Percentiles rank a stretch among this genome's conserved stretches.
Conservation (phyloP, 2,888 invertebrate species). For the Cantharis rustica region DNA sequence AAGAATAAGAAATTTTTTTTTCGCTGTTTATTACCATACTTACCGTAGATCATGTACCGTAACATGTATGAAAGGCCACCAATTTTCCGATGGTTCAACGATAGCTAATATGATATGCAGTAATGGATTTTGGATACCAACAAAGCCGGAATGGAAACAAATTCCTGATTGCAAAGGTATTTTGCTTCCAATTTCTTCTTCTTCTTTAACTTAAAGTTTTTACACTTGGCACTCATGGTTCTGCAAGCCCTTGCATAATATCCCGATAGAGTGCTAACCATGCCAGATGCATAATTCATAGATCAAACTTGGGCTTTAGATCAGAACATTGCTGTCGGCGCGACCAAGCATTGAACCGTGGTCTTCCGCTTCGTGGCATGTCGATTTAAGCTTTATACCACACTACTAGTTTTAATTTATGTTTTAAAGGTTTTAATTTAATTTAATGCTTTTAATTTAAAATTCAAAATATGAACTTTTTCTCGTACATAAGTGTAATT, state of each 20-base stretch:
- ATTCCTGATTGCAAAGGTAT: constrained; percentile 75
- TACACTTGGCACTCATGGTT: no score
- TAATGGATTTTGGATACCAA: constrained; percentile 73
- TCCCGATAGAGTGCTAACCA: no score
- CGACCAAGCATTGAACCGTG: no score
- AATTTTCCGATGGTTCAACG: constrained; percentile 73
- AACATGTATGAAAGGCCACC: constrained; percentile 67
- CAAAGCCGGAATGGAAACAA: constrained; percentile 63
- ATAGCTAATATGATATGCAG: constrained; percentile 71
- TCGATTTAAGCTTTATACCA: no score
- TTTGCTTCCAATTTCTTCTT: constrained; percentile 50
- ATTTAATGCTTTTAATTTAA: background rate
- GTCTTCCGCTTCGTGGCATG: no score
- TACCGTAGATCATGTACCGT: constrained; percentile 67
- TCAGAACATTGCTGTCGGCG: no score
- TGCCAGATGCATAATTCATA: no score
- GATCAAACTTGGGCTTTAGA: no score
- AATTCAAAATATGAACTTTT: background rate
- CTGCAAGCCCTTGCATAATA: no score
- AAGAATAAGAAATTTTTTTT: constrained; percentile 44
- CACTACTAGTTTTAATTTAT: no score
- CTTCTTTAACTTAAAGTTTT: no score
- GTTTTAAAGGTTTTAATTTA: no score
- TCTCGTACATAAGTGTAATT: background rate
- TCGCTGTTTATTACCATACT: background rate